Base-by-base conservation (phyloP, 2,888 invertebrate genomes). In the Dynastes hyllus region DNA sequence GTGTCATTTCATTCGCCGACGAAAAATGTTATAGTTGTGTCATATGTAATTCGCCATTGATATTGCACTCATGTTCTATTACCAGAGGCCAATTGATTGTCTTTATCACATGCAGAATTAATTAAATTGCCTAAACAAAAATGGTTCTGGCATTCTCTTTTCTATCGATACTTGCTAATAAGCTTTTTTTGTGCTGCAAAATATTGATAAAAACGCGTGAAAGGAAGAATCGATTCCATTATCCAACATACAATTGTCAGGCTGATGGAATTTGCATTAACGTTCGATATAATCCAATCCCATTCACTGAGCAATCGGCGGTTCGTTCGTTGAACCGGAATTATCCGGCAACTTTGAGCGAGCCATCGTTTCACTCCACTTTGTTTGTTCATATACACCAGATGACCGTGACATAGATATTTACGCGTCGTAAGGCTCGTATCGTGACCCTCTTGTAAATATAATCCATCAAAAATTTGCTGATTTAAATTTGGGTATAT, bases 341-440 rank as follows among this genome's bases (percentile, higher is more conserved):
- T 55, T 16, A 55, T 22, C 55, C 55, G 55, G 55, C n/a, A 55
- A 6, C n/a, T 55, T 55, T 55, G 55, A 55, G 55, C n/a, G 55
- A 55, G 55, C n/a, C 3, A 55, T 55, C 55, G 55, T 55, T 55
- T 16, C 55, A 55, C 22, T 45, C 8, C 11, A 45, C 45, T 45
- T 45, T 45, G 45, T 16, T 55, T 55, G 55, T 16, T 55, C n/a
- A 5, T 16, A 55, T 55, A 45, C 11, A 16, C 22, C 22, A 55
- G 8, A 55, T 22, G 55, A 55, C 55, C 55, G n/a, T 55, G 55
- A 22, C 22, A 55, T 6, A 55, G 8, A 55, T 55, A 55, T 55
- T 22, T 16, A 55, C 0, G 16, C 22, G 16, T 55, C 55, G 45
- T 11, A n/a, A n/a, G 13, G n/a, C n/a, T 55, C n/a, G 22, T 55